Conservation (phyloP, 1,140 invertebrate genomes). For the Spodoptera litura region DNA sequence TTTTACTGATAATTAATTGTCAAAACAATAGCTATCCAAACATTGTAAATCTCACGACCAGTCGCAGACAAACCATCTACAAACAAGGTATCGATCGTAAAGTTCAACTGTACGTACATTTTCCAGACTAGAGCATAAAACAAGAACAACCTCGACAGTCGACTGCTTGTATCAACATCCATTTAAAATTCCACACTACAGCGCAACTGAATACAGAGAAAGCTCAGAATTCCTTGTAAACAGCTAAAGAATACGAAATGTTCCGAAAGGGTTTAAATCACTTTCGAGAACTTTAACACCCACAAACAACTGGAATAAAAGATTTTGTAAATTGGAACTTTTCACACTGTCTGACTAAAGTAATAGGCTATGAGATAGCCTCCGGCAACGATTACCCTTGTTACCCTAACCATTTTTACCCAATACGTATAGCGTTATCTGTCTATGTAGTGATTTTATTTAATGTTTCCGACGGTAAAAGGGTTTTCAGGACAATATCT, state of each 20-base stretch:
- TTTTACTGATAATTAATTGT: too few relatives aligned
- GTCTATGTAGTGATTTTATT: constrained; percentile 47
- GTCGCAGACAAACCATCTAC: not conserved
- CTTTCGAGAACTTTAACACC: constrained; percentile 4
- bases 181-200: constrained; percentile 20
- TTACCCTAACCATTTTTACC: constrained; percentile 45
- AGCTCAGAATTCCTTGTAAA: constrained; percentile 21
- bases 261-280: constrained; percentile 13
- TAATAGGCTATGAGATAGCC: constrained; percentile 30
- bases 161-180: not conserved
- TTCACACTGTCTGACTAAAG: constrained; percentile 16
- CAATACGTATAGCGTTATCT: constrained; percentile 41
- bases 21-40: too few relatives aligned
- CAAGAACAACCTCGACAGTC: not conserved
- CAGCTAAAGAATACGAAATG: constrained; percentile 9
- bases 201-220: not conserved
- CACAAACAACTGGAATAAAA: constrained; percentile 10
- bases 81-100: not conserved
- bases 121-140: constrained; percentile 9
- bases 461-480: constrained; percentile 55
- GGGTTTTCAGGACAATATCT: constrained; percentile 46
- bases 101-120: not conserved
- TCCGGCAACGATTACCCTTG: constrained; percentile 29
- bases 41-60: too few relatives aligned
- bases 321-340: constrained; percentile 35